These are phyloP conservation scores for Melitaea athalia DNA, from an alignment of 2,888 invertebrate genomes.

Conservation along the genomic window DNA sequence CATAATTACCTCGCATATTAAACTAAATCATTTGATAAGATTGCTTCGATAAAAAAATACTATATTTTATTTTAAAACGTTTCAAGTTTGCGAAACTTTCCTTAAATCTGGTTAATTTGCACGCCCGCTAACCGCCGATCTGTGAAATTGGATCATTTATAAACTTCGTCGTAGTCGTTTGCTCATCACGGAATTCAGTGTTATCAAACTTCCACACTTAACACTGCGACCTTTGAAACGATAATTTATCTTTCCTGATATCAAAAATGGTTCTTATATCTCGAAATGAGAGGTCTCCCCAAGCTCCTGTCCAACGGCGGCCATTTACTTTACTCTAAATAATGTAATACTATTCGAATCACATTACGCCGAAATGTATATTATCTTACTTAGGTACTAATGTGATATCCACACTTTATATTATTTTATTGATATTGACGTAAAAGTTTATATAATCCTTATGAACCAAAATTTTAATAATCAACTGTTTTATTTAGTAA, in stretches of 20 bases:
- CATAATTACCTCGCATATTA: background rate
- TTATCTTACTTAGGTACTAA: background rate
- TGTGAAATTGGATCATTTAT: slow-evolving; percentile 64
- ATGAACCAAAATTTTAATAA: slow-evolving; percentile 38
- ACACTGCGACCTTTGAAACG: slow-evolving; percentile 51
- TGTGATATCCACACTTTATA: slow-evolving; percentile 4
- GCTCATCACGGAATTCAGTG: slow-evolving; percentile 54
- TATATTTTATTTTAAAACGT: slow-evolving; percentile 33
- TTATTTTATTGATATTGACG: slow-evolving; percentile 11
- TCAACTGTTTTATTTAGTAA: slow-evolving; percentile 61
- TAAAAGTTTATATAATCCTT: slow-evolving; percentile 26
- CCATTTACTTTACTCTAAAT: slow-evolving; percentile 9
- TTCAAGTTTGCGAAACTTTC: slow-evolving; percentile 39
- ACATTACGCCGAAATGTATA: slow-evolving; percentile 3
- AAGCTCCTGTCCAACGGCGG: background rate
- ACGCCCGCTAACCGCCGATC: slow-evolving; percentile 48
- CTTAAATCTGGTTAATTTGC: slow-evolving; percentile 40
- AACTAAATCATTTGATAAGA: slow-evolving; percentile 25
- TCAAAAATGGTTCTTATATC: slow-evolving; percentile 47
- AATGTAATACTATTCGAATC: slow-evolving; percentile 21
- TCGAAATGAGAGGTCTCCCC: slow-evolving; percentile 50
- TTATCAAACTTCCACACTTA: slow-evolving; percentile 69
- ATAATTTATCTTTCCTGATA: slow-evolving; percentile 58
- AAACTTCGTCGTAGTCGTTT: slow-evolving; percentile 49
- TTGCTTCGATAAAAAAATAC: slow-evolving; percentile 18